phyloP scores from a whole-genome alignment of 1,140 invertebrate genomes.

The Dendroctonus ponderosae region DNA sequence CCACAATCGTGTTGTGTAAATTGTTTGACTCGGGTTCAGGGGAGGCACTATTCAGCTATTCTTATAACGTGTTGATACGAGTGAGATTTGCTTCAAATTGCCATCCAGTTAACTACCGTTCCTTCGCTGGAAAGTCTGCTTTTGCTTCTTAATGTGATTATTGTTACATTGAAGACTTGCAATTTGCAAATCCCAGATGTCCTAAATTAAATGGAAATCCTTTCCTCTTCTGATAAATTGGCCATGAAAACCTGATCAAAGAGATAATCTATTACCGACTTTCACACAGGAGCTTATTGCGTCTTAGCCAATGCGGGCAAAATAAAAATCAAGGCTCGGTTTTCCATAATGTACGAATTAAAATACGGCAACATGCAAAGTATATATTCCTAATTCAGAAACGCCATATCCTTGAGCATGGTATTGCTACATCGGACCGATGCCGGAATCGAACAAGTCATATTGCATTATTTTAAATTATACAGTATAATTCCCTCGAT shows the following conservation, averaged over 20 bases:
- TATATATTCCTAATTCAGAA: slow-evolving; percentile 25
- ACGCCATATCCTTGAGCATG: slow-evolving; percentile 21
- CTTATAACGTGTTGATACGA: too few species aligned
- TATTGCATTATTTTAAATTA: slow-evolving; percentile 31
- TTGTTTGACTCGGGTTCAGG: too few species aligned
- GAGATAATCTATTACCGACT: not conserved
- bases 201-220: too few species aligned
- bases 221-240: not conserved
- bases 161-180: too few species aligned
- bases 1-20: too few species aligned
- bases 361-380: slow-evolving; percentile 20
- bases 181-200: too few species aligned
- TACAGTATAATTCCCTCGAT: slow-evolving; percentile 28
- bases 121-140: too few species aligned
- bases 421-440: slow-evolving; percentile 17
- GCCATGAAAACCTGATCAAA: slow-evolving; percentile 1
- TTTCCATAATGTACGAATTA: slow-evolving; percentile 16
- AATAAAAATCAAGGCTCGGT: slow-evolving; percentile 20
- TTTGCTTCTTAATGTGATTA: too few species aligned
- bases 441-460: slow-evolving; percentile 29
- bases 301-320: slow-evolving; percentile 4
- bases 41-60: too few species aligned
- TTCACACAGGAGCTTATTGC: slow-evolving; percentile 15
- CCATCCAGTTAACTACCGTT: too few species aligned
- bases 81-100: too few species aligned